Conservation (phyloP, 2,888 invertebrate genomes). For the Cabera pusaria region DNA sequence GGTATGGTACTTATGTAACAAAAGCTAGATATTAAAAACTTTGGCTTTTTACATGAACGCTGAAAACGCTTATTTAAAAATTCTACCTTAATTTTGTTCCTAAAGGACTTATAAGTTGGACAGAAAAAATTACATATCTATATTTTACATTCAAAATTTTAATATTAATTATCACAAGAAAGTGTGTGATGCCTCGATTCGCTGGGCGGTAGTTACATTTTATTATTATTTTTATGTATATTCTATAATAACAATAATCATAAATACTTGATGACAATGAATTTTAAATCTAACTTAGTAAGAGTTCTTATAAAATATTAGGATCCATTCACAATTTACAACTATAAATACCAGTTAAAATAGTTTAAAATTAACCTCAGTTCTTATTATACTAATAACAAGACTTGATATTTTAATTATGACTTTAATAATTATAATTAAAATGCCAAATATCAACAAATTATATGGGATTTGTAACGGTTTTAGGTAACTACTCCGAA, state of each 20-base stretch:
- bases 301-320: slow-evolving; percentile 67
- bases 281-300: slow-evolving; percentile 47
- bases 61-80: slow-evolving; percentile 41
- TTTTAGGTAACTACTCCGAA: slow-evolving; percentile 29
- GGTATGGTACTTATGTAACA: slow-evolving; percentile 27
- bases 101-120: slow-evolving; percentile 48
- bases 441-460: slow-evolving; percentile 14
- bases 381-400: slow-evolving; percentile 42
- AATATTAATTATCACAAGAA: slow-evolving; percentile 35
- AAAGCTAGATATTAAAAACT: slow-evolving; percentile 50
- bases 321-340: slow-evolving; percentile 75
- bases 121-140: slow-evolving; percentile 39
- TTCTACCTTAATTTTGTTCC: slow-evolving; percentile 40
- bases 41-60: slow-evolving; percentile 52
- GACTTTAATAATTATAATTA: slow-evolving; percentile 3
- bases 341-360: slow-evolving; percentile 42
- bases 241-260: slow-evolving; percentile 45
- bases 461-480: slow-evolving; percentile 21
- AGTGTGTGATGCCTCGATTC: slow-evolving; percentile 50
- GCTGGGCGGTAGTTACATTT: slow-evolving; percentile 44
- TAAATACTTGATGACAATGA: slow-evolving; percentile 45
- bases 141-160: slow-evolving; percentile 14
- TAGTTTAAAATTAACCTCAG: slow-evolving; percentile 43
- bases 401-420: slow-evolving; percentile 20
- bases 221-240: slow-evolving; percentile 25